Evolutionary conservation across 2,797 vertebrate genomes (phyloP).

Genomic region (Philypnodon macrostomus): DNA sequence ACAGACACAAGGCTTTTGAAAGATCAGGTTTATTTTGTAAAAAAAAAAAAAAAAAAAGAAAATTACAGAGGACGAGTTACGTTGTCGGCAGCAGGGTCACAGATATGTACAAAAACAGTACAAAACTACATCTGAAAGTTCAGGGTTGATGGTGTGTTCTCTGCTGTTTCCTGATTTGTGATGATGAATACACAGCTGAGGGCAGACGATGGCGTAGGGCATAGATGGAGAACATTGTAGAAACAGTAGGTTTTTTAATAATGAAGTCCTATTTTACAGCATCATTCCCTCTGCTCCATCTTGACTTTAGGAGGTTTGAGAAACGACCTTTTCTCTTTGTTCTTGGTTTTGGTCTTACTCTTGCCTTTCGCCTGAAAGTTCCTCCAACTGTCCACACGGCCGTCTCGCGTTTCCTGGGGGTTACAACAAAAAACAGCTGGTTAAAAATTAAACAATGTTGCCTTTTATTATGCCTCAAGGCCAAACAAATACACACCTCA

Average conservation of each 20-base stretch:
- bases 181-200: constrained; percentile 36
- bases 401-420: constrained; percentile 91
- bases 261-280: constrained; percentile 38
- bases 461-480: not conserved
- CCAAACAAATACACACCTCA: constrained; percentile 77
- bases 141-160: constrained; percentile 20
- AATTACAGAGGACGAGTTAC: constrained; percentile 49
- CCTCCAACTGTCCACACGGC: constrained; percentile 97
- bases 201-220: constrained; percentile 38
- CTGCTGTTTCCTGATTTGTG: constrained; percentile 22
- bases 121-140: constrained; percentile 61
- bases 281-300: constrained; percentile 98
- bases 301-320: constrained; percentile 98
- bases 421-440: not conserved
- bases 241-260: constrained; percentile 31
- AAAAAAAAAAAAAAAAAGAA: constrained; percentile 33
- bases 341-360: constrained; percentile 83
- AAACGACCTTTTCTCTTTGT: constrained; percentile 88
- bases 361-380: constrained; percentile 95
- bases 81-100: constrained; percentile 46
- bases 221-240: constrained; percentile 35
- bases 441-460: not conserved
- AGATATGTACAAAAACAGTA: constrained; percentile 73
- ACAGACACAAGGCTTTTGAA: constrained; percentile 24
- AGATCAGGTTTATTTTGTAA: constrained; percentile 60